phyloP scores from a whole-genome alignment of 2,113 vertebrate species.

The Promerops cafer region DNA sequence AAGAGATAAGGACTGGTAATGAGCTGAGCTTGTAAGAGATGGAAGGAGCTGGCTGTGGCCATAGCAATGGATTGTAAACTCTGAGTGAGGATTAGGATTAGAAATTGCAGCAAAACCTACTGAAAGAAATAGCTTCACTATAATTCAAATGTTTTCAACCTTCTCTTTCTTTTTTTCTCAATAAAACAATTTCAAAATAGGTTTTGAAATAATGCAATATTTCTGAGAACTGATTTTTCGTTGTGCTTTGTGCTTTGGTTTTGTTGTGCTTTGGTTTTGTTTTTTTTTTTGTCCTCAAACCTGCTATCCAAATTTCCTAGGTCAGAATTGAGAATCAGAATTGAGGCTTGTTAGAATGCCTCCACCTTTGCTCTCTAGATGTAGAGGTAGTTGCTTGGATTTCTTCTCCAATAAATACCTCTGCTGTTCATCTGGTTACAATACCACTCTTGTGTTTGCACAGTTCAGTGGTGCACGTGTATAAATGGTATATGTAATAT shows the following conservation, averaged over 20 bases:
- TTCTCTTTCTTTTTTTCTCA: background rate
- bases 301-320: background rate
- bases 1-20: background rate
- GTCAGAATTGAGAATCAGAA: background rate
- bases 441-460: background rate
- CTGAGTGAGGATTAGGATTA: rapidly evolving
- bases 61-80: background rate
- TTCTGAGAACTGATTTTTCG: background rate
- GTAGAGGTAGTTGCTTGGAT: background rate
- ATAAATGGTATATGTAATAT: background rate
- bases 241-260: too few relatives aligned
- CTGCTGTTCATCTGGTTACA: background rate
- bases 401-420: background rate
- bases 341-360: background rate
- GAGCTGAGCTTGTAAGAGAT: background rate
- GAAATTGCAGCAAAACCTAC: background rate
- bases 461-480: background rate
- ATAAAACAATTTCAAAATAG: background rate
- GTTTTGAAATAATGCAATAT: background rate
- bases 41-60: background rate
- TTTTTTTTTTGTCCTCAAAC: background rate
- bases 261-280: background rate
- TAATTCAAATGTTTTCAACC: background rate
- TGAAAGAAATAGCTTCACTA: background rate
- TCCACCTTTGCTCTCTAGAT: background rate